Evolutionary conservation across 1,140 invertebrate genomes (phyloP).

Genomic region (Pseudomyrmex flavicornis): DNA sequence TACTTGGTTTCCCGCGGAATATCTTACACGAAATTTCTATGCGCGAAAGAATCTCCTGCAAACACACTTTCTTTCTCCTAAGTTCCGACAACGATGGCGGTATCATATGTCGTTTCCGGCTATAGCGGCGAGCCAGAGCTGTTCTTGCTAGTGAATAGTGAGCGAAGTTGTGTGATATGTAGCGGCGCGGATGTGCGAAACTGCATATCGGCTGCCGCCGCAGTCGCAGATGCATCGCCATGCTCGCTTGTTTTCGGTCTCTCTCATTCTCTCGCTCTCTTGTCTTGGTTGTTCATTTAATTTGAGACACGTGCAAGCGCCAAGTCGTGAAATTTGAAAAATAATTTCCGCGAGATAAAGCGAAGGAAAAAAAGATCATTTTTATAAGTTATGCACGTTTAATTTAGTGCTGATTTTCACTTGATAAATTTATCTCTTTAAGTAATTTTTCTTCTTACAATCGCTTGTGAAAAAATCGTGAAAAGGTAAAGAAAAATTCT

Average conservation of each 20-base stretch:
- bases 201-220: slow-evolving; percentile 68
- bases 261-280: neutral
- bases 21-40: neutral
- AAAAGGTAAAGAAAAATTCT: neutral
- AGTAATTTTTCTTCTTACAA: neutral
- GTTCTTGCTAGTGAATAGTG: slow-evolving; percentile 70
- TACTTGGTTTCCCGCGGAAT: neutral
- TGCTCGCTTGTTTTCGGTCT: neutral
- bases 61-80: neutral
- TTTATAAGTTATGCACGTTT: slow-evolving; percentile 11
- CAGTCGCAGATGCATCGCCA: slow-evolving; percentile 51
- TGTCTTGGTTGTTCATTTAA: slow-evolving; percentile 25
- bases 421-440: slow-evolving; percentile 11
- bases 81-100: slow-evolving; percentile 10
- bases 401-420: neutral
- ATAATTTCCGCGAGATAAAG: slow-evolving; percentile 47
- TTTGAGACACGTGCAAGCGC: slow-evolving; percentile 35
- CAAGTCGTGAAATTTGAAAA: slow-evolving; percentile 31
- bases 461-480: neutral
- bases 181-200: slow-evolving; percentile 74
- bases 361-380: neutral
- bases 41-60: neutral
- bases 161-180: slow-evolving; percentile 78
- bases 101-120: neutral
- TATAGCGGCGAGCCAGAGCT: slow-evolving; percentile 14